Percentiles rank a stretch among this genome's conserved stretches.
Conservation (phyloP, 64 coral and sea anemone species). For the Catalaphyllia jardinei region DNA sequence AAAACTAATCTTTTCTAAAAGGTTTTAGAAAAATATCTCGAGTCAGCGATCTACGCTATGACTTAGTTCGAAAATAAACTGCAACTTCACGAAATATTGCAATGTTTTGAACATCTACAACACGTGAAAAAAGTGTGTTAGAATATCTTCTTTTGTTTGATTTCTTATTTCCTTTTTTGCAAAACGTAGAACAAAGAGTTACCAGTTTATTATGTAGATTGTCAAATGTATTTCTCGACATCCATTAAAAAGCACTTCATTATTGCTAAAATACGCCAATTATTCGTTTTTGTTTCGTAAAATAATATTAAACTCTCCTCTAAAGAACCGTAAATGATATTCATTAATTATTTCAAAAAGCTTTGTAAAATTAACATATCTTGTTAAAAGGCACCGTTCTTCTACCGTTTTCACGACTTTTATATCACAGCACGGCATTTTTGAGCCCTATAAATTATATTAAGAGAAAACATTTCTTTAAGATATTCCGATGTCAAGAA, state of each 20-base stretch:
- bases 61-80: not conserved
- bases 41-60: not conserved
- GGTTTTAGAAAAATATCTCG: not conserved
- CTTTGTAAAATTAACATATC: not conserved
- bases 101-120: not conserved
- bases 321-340: not conserved
- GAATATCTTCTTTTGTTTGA: not conserved
- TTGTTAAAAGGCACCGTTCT: too few relatives aligned
- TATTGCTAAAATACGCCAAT: not conserved
- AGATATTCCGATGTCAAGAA: too few relatives aligned
- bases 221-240: not conserved
- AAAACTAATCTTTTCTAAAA: not conserved
- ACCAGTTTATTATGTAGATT: not conserved
- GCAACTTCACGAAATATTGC: not conserved
- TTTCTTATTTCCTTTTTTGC: not conserved
- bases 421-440: too few relatives aligned
- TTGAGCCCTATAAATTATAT: too few relatives aligned
- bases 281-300: not conserved
- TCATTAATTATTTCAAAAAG: not conserved
- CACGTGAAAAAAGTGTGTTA: not conserved
- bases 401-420: too few relatives aligned
- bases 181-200: not conserved
- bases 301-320: not conserved
- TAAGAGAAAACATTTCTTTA: too few relatives aligned
- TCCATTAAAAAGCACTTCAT: not conserved